Conservation (phyloP, 2,888 invertebrate genomes). For the Emmelina monodactyla region DNA sequence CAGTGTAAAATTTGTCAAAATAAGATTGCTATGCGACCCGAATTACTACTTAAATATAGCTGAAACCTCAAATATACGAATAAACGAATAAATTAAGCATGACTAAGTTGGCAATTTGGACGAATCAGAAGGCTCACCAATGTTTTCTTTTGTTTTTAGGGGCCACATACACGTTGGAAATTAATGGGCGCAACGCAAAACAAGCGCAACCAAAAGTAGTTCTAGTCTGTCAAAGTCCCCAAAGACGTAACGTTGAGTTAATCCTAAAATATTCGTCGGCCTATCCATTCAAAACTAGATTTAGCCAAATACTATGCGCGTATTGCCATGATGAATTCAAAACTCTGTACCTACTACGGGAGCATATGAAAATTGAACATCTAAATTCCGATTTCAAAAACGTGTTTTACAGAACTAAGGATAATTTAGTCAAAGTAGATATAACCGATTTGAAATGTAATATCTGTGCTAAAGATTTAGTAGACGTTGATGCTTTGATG, state of each 20-base stretch:
- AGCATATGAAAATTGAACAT: conserved; percentile 43
- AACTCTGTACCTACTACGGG: conserved; percentile 32
- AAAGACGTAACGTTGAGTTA: conserved; percentile 52
- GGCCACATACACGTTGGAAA: conserved; percentile 50
- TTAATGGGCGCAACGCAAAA: conserved; percentile 39
- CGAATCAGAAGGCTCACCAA: no score
- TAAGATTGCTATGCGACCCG: no score
- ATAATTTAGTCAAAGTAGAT: conserved; percentile 50
- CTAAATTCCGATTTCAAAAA: conserved; percentile 40
- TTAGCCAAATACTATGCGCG: conserved; percentile 49
- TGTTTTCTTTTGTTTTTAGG: conserved; percentile 56
- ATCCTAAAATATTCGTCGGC: conserved; percentile 48
- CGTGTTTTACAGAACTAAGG: conserved; percentile 50
- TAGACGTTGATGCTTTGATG: conserved; percentile 44
- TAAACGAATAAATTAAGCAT: no score
- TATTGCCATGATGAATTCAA: conserved; percentile 48
- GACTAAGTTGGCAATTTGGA: no score
- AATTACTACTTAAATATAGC: no score
- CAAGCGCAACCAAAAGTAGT: conserved; percentile 51
- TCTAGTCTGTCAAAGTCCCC: conserved; percentile 51
- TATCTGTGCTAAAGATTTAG: conserved; percentile 32
- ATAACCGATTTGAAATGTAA: conserved; percentile 51
- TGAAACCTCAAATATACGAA: no score
- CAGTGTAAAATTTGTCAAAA: no score
- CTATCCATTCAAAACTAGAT: conserved; percentile 51